phyloP scores from a whole-genome alignment of 1,140 invertebrate genomes.

The Bacillus rossius region DNA sequence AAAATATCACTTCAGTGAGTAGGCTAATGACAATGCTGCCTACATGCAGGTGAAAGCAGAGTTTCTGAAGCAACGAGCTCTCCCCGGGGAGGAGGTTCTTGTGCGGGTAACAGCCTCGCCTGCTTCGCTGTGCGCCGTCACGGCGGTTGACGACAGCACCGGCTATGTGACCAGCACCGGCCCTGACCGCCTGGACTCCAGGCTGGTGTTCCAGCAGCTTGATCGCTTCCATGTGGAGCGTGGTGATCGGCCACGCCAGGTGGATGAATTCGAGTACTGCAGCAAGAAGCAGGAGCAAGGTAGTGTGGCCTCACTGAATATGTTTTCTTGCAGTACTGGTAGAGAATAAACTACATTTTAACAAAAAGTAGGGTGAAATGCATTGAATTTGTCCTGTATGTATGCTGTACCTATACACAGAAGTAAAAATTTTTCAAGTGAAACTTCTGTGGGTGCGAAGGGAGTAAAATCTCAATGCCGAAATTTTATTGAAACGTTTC shows the following conservation, averaged over 20 bases:
- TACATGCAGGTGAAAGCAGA: constrained; percentile 38
- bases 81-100: constrained; percentile 46
- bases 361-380: too few species aligned
- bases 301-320: too few species aligned
- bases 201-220: constrained; percentile 35
- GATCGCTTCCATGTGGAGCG: constrained; percentile 36
- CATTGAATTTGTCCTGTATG: too few species aligned
- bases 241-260: constrained; percentile 35
- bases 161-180: constrained; percentile 39
- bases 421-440: too few species aligned
- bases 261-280: constrained; percentile 33
- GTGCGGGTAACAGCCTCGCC: constrained; percentile 47
- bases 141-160: constrained; percentile 54
- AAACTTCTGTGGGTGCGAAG: too few species aligned
- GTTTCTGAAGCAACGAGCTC: constrained; percentile 42
- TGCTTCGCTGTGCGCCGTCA: constrained; percentile 52
- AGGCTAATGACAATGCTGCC: neutral
- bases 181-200: constrained; percentile 32
- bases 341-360: too few species aligned
- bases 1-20: too few species aligned
- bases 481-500: too few species aligned
- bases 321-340: too few species aligned
- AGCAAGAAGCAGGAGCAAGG: neutral
- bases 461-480: too few species aligned
- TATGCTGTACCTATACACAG: too few species aligned